These are phyloP conservation scores for Halictus rubicundus DNA, from an alignment of 1,140 invertebrate species.

Conservation along the genomic window DNA sequence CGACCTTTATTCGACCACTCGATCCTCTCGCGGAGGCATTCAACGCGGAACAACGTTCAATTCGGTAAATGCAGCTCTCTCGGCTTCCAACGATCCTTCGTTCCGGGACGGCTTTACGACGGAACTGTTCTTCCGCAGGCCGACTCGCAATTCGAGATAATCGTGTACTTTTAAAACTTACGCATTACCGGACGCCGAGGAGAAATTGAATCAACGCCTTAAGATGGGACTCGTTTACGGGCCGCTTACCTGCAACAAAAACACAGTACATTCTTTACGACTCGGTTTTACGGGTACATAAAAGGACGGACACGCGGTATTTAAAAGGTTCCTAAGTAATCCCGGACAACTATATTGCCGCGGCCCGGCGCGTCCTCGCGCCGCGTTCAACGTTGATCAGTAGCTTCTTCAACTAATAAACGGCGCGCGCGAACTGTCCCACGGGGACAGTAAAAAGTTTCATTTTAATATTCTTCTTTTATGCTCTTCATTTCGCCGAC, in stretches of 20 bases:
- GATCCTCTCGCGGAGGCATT: no score
- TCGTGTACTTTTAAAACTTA: constrained; percentile 31
- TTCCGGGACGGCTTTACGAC: background rate
- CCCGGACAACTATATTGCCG: constrained; percentile 20
- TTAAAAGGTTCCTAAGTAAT: constrained; percentile 40
- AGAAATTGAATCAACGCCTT: constrained; percentile 54
- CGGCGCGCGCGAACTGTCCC: background rate
- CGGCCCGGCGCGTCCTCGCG: background rate
- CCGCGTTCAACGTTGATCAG: constrained; percentile 15
- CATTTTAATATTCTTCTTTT: background rate
- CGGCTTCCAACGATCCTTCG: background rate
- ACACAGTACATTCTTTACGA: constrained; percentile 37
- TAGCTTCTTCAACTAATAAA: constrained; percentile 26
- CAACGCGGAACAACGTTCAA: background rate
- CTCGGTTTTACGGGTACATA: constrained; percentile 56
- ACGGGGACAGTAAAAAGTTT: background rate
- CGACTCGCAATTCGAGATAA: constrained; percentile 7
- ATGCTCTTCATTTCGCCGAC: background rate
- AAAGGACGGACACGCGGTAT: constrained; percentile 45
- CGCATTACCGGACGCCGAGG: constrained; percentile 25
- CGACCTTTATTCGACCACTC: no score
- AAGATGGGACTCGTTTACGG: constrained; percentile 31
- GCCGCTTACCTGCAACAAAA: constrained; percentile 54
- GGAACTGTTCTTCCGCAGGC: background rate
- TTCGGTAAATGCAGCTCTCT: background rate